These are phyloP conservation scores for Garra rufa DNA, from an alignment of 2,113 vertebrate species.

Conservation along the genomic window DNA sequence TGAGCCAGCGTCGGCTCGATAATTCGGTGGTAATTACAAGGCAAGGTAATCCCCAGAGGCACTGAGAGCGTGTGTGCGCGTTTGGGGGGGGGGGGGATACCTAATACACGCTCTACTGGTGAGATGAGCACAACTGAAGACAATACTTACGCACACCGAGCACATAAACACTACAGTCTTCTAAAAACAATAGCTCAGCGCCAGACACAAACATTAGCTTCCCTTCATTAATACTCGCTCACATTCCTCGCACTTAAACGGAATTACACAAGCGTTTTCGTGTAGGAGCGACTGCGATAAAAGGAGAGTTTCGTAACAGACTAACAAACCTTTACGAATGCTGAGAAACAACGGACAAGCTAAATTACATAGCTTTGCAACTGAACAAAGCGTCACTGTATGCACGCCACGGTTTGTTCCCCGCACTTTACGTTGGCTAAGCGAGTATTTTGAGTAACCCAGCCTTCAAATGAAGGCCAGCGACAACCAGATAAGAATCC, in stretches of 20 bases:
- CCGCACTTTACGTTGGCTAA: conserved; percentile 60
- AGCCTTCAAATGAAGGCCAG: conserved; percentile 66
- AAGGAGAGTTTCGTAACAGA: conserved; percentile 35
- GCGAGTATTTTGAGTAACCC: conserved; percentile 70
- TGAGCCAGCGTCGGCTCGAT: conserved; percentile 80
- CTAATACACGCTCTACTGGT: conserved; percentile 75
- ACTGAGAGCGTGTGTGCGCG: conserved; percentile 47
- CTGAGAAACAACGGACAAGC: conserved; percentile 48
- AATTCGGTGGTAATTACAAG: conserved; percentile 87
- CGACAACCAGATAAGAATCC: conserved; percentile 75
- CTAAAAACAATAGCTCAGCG: conserved; percentile 60
- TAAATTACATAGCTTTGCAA: conserved; percentile 53
- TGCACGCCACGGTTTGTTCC: conserved; percentile 34
- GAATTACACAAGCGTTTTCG: conserved; percentile 26
- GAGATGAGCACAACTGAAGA: conserved; percentile 57
- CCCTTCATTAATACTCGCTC: conserved; percentile 63
- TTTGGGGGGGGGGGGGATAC: conserved; percentile 72
- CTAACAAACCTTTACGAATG: conserved; percentile 57
- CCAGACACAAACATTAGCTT: conserved; percentile 59
- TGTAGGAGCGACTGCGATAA: not conserved
- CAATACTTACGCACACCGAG: conserved; percentile 21
- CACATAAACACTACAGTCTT: not conserved
- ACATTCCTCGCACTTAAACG: conserved; percentile 55
- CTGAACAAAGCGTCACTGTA: conserved; percentile 69
- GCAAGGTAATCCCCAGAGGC: conserved; percentile 80